A percentile compares a stretch with the other conserved stretches of the same genome.
Evolutionary conservation across 2,797 vertebrate genomes (phyloP).

Genomic region (Propithecus perrieri): DNA sequence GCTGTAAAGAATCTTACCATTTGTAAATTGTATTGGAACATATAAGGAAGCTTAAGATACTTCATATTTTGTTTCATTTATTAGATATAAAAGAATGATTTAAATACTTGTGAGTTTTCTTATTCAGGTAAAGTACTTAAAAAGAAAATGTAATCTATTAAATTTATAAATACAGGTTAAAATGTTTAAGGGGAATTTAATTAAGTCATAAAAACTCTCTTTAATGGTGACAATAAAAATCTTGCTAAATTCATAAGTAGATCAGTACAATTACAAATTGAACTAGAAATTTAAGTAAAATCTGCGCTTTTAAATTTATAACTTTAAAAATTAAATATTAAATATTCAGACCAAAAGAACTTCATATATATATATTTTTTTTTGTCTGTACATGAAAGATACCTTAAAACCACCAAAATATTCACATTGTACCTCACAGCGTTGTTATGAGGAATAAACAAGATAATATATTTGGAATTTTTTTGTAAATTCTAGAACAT

Average conservation of each 20-base stretch:
- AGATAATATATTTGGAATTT: neutral
- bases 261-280: neutral
- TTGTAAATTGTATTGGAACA: neutral
- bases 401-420: neutral
- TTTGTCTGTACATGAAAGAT: neutral
- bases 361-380: neutral
- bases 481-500: neutral
- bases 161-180: conserved; percentile 15
- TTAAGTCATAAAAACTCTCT: neutral
- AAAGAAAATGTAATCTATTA: conserved; percentile 25
- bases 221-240: conserved; percentile 19
- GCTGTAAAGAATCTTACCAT: neutral
- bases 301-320: conserved; percentile 16
- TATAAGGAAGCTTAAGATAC: neutral
- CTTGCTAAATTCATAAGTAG: conserved; percentile 20
- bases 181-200: conserved; percentile 38
- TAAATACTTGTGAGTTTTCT: neutral
- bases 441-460: neutral
- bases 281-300: conserved; percentile 23
- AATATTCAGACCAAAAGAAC: neutral
- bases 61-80: neutral
- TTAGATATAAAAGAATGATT: neutral
- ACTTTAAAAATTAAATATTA: conserved; percentile 32
- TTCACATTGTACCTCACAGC: neutral
- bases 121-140: conserved; percentile 31